Base-by-base conservation (phyloP, 2,113 vertebrate species). In the Astur gentilis region DNA sequence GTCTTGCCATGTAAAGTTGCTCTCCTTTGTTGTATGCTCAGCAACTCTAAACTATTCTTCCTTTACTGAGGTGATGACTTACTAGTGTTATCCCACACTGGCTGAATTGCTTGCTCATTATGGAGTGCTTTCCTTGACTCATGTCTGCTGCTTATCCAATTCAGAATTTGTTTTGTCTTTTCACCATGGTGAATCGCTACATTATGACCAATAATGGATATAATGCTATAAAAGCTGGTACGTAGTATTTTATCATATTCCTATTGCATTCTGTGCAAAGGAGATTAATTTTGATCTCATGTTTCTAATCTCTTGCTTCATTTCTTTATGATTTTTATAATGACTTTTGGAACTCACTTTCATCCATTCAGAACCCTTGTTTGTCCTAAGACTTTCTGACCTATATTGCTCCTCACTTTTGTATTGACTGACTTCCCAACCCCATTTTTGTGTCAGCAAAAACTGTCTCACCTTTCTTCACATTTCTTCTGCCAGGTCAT, bases 401-500 rank as follows among this genome's bases (percentile, higher is more conserved):
- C 83, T 91, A 27, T 81, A 82, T 77, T 18, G 34, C 85, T 96
- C 73, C 93, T 94, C 76, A 93, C 73, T 97, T 97, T 96, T 97
- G 88, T 97, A 98, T 97, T 93, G 97, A 97, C 95, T 93, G 70
- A 66, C 78, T 97, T 71, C 45, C 75, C 66, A 25, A 89, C 70
- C 77, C 10, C 47, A 42, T 88, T 97, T 97, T 97, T 96, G 83
- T 96, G 96, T 98, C 95, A 97, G 97, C 94, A 97, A 97, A 94
- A 97, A 95, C 85, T 76, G 45, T 95, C 91, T 97, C 94, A 97
- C 91, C 94, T 97, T 97, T 89, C 93, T 95, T 88, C 89, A 87
- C 93, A 93, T 96, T 97, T 97, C 97, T 97, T 97, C 91, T 97
- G 90, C 92, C 66, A 93, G 96, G 82, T 93, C 93, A 97, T 98